These are phyloP conservation scores for Spheniscus humboldti DNA, from an alignment of 2,797 vertebrate species.

Conservation along the genomic window DNA sequence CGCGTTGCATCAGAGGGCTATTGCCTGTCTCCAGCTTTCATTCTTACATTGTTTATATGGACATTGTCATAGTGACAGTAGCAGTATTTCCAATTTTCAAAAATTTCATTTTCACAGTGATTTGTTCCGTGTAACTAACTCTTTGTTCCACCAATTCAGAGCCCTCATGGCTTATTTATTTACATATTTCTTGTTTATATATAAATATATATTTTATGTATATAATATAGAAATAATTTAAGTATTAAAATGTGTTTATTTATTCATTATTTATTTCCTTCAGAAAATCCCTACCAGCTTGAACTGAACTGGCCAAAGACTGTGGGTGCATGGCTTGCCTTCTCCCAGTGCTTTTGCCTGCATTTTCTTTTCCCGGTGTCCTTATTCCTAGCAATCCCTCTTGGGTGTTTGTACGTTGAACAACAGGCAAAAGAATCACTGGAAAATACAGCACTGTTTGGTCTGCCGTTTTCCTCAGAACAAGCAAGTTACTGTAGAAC, in stretches of 20 bases:
- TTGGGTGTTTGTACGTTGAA: neutral
- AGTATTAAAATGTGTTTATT: neutral
- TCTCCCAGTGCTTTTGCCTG: neutral
- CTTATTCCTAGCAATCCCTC: neutral
- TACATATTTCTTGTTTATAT: neutral
- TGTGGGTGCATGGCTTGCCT: neutral
- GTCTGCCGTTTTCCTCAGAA: neutral
- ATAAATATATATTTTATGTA: neutral
- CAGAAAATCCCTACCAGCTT: neutral
- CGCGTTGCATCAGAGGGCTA: rapidly evolving
- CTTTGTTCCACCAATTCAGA: neutral
- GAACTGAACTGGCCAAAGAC: neutral
- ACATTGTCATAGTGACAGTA: neutral
- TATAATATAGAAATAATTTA: neutral
- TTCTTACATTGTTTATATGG: neutral
- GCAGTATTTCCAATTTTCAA: neutral
- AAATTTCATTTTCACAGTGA: neutral
- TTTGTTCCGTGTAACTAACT: neutral
- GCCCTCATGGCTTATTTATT: neutral
- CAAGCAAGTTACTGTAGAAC: neutral
- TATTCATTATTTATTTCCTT: neutral
- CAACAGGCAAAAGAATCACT: neutral
- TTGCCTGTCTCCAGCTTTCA: neutral
- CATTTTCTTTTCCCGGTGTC: neutral
- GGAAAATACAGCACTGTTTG: neutral